These are phyloP conservation scores for Sebastes ruberrimus DNA, from an alignment of 2,797 vertebrate genomes.

Conservation along the genomic window DNA sequence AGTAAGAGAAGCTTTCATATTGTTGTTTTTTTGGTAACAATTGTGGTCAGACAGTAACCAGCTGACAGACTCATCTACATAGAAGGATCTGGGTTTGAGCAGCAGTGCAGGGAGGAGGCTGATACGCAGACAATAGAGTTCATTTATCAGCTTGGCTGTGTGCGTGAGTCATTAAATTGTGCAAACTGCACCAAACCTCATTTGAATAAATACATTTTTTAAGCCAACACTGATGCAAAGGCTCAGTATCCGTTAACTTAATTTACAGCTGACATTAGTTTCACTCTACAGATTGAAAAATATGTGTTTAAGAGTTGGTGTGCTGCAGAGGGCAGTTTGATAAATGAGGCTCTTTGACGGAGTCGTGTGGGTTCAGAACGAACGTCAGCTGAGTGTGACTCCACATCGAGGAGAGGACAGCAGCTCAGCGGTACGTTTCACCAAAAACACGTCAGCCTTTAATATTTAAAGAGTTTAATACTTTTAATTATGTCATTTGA, in stretches of 20 bases:
- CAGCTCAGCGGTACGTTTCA: constrained; percentile 34
- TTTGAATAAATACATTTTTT: neutral
- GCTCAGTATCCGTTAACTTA: fast-evolving
- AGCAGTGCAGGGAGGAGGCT: neutral
- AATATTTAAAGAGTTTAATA: neutral
- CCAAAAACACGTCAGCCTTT: neutral
- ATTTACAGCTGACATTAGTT: neutral
- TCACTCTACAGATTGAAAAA: neutral
- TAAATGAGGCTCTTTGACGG: constrained; percentile 49
- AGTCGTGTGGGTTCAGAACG: constrained; percentile 23
- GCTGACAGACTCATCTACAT: neutral
- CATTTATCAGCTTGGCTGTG: neutral
- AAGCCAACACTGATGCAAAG: neutral
- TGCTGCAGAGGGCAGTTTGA: neutral
- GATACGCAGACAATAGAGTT: constrained; percentile 14
- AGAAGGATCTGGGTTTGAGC: neutral
- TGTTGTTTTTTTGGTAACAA: neutral
- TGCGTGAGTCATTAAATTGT: neutral
- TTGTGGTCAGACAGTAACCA: neutral
- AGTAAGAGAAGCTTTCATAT: neutral
- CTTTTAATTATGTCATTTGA: neutral
- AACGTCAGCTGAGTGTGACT: constrained; percentile 23
- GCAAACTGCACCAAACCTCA: neutral
- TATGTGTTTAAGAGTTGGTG: no score
- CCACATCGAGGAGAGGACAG: constrained; percentile 17